phyloP scores from a whole-genome alignment of 1,140 invertebrate species.

The Paralvinella palmiformis region DNA sequence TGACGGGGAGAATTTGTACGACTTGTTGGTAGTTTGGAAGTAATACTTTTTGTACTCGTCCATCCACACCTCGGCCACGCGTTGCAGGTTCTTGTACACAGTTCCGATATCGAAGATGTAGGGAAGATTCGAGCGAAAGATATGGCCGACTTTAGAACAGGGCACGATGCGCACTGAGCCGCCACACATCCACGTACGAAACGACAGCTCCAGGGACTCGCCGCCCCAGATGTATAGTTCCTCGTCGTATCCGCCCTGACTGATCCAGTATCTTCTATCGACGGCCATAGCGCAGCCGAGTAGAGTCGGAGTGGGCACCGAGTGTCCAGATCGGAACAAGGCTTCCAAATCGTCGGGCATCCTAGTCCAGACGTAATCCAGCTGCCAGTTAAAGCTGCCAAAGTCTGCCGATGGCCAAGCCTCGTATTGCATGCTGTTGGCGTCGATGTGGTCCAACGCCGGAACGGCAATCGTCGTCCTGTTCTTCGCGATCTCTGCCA shows the following conservation, averaged over 20 bases:
- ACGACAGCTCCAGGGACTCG: constrained; percentile 93
- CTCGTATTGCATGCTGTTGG: neutral
- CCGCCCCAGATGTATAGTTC: constrained; percentile 98
- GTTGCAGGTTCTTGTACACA: constrained; percentile 44
- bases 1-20: neutral
- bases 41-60: constrained; percentile 70
- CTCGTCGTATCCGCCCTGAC: constrained; percentile 87
- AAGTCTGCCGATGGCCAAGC: neutral
- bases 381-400: constrained; percentile 91
- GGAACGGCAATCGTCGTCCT: constrained; percentile 47
- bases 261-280: constrained; percentile 55
- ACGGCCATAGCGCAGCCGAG: constrained; percentile 38
- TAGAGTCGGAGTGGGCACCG: constrained; percentile 65
- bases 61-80: constrained; percentile 54
- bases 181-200: constrained; percentile 88
- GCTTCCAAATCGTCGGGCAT: constrained; percentile 70
- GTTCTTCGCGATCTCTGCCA: constrained; percentile 58
- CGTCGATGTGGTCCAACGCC: neutral
- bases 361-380: constrained; percentile 68
- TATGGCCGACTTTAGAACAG: constrained; percentile 91
- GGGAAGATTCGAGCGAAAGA: constrained; percentile 63
- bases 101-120: constrained; percentile 18
- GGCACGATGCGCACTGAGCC: constrained; percentile 86
- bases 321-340: neutral
- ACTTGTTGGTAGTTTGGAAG: constrained; percentile 3